Base-by-base conservation (phyloP, 2,888 invertebrate genomes). In the Yponomeuta evonymella region DNA sequence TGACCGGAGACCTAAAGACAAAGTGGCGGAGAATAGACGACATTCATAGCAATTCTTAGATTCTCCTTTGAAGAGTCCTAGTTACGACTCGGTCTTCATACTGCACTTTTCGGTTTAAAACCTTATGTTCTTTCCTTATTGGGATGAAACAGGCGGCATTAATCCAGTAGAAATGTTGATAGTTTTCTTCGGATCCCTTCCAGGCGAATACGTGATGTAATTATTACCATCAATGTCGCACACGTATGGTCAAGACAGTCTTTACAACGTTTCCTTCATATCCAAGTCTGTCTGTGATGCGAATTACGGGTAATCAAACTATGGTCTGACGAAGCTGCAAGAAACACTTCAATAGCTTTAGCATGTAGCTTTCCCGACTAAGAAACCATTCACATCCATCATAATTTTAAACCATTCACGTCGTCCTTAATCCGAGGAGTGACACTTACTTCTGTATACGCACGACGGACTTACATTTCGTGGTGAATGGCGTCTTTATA, bases 1-100 rank as follows among this genome's bases (percentile, higher is more conserved):
- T 87, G 87, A 88, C 88, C 87, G 84, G 75, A 72, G 75, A 75
- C 71, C 76, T 76, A 74, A 74, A 78, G 77, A 82, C 83, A 83
- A 87, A 81, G 79, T 65, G n/a, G 30, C 12, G 12, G 33, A 65
- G 12, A 65, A 12, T 33, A 30, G 65, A 30, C 79, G 65, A 12
- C 43, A 48, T 43, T 67, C 36, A 11, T 67, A 58, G 15, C 15
- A 2, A 58, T 8, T 43, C 51, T 1, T 58, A 51, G 51, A 11
- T 15, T 0, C 15, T 4, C 51, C 1, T 15, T 4, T 58, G 43
- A 58, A 4, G 51, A 58, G 51, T 58, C 51, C 15, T n/a, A 4
- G 51, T 58, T 58, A 58, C 51, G 15, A 15, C 51, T 58, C 51
- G 4, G 5, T 67, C 36, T 67, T 2, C 6, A 36, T 36, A 15